Percentiles rank a stretch among this genome's conserved stretches.
Conservation (phyloP, 92 coral and sea anemone genomes). For the Muricea muricata region DNA sequence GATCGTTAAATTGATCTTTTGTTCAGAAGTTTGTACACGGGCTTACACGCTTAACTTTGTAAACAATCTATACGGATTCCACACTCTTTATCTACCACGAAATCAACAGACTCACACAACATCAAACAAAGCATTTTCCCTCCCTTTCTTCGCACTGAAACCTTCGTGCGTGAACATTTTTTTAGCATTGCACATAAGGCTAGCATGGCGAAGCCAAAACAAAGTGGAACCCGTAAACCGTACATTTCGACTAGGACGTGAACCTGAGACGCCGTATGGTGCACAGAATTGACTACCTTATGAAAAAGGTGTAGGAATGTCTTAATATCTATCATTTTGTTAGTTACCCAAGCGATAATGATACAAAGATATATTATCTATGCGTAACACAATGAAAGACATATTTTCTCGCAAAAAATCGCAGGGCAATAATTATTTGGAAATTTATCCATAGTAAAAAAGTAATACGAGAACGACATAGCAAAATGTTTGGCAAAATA, state of each 20-base stretch:
- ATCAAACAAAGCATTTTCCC: conserved; percentile 2
- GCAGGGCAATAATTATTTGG: not conserved
- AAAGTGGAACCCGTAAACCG: not conserved
- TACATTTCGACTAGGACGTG: not conserved
- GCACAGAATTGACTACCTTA: not conserved
- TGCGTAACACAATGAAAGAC: not conserved
- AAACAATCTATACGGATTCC: conserved; percentile 27
- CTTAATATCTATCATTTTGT: not conserved
- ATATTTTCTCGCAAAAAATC: not conserved
- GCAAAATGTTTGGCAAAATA: conserved; percentile 3
- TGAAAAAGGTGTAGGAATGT: not conserved
- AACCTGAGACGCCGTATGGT: not conserved
- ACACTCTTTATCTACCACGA: conserved; percentile 39
- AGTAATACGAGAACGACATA: not conserved
- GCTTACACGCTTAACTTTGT: conserved; percentile 46
- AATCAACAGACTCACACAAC: conserved; percentile 43
- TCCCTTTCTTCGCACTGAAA: not conserved
- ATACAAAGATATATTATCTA: conserved; percentile 5
- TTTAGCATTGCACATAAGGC: not conserved
- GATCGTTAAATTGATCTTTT: conserved; percentile 42
- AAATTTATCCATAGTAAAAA: not conserved
- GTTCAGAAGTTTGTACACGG: conserved; percentile 27
- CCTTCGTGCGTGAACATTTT: not conserved
- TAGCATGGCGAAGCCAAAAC: not conserved
- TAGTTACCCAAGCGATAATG: not conserved